Evolutionary conservation across 2,797 vertebrate genomes (phyloP), one percentile per base, ranked within the genome.

Genomic region (Thaleichthys pacificus): DNA sequence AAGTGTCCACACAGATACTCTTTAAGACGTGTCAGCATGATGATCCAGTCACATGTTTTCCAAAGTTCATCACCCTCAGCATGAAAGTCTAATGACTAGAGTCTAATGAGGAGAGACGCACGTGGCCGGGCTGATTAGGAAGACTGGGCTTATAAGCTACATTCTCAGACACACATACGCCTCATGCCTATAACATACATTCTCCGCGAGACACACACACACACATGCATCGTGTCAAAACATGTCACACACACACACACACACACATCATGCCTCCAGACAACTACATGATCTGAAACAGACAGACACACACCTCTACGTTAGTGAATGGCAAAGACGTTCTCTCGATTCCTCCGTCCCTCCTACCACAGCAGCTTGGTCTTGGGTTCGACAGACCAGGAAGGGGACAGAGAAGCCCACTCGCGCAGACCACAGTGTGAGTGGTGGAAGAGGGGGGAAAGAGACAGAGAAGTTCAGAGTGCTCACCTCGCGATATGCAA

Each of bases 41-140:
- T 54, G 57, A 57, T 1, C 69, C 1, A 47, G 68, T 91, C 89
- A 92, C 88, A 69, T 89, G 87, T 73, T 83, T 84, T 75, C 80
- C 86, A 88, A 89, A 89, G 87, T 81, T 91, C 84, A 89, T 47
- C 26, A 69, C 75, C 65, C 61, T 77, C 68, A 67, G 58, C 71
- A 14, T 65, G 66, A 19, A 21, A 49, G 61, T 28, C n/a, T 38
- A 21, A 69, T 74, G 63, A 54, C 57, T 71, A 60, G 26, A 64
- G 12, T 30, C 17, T 35, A 56, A 75, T 51, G 60, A 72, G 66
- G 77, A 74, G 42, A 47, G 9, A 47, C 42, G 0, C 42, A 38
- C 8, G 35, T 9, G 35, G 35, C 1, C 9, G 35, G 35, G 35
- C 42, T 11, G 42, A 47, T 47, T 47, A 47, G 42, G 3, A 47